Base-by-base conservation (phyloP, 2,113 vertebrate species). In the Erinaceus europaeus region DNA sequence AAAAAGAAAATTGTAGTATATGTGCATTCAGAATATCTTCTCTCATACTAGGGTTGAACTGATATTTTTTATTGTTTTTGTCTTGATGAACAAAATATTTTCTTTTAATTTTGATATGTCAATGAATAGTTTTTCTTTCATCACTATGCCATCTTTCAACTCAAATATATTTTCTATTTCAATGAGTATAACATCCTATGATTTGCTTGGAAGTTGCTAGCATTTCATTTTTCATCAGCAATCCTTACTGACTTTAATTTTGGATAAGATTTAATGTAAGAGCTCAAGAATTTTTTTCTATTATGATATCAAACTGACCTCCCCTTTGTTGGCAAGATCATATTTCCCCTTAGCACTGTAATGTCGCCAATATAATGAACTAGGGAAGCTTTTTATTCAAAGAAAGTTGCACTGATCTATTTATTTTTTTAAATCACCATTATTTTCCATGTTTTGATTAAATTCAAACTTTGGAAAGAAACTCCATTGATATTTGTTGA, bases 131-230 rank as follows among this genome's bases (percentile, higher is more conserved):
- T 48, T 84, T 68, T 76, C 25, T 72, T 38, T 75, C 9, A 64
- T 59, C 11, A 0, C 7, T 46, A 1, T 42, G 59, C 86, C 55
- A 82, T 61, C 13, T 74, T 69, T 57, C 13, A 57, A n/a, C n/a
- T n/a, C n/a, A n/a, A n/a, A n/a, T n/a, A n/a, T n/a, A n/a, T n/a
- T n/a, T n/a, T n/a, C n/a, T n/a, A n/a, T n/a, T n/a, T n/a, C n/a
- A n/a, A n/a, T n/a, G n/a, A n/a, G n/a, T n/a, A 83, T 55, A 46
- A 36, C 25, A 1, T 59, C 52, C n/a, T 12, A 0, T 67, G 10
- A 69, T 68, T 91, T 86, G 12, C n/a, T 90, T 21, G 46, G 82
- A 84, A n/a, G n/a, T n/a, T n/a, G n/a, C n/a, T 21, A 23, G 53
- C 21, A 55, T 25, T n/a, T 55, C 4, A 55, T 55, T 17, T 65